Evolutionary conservation across 2,797 vertebrate genomes (phyloP).

Genomic region (Falco concolor): DNA sequence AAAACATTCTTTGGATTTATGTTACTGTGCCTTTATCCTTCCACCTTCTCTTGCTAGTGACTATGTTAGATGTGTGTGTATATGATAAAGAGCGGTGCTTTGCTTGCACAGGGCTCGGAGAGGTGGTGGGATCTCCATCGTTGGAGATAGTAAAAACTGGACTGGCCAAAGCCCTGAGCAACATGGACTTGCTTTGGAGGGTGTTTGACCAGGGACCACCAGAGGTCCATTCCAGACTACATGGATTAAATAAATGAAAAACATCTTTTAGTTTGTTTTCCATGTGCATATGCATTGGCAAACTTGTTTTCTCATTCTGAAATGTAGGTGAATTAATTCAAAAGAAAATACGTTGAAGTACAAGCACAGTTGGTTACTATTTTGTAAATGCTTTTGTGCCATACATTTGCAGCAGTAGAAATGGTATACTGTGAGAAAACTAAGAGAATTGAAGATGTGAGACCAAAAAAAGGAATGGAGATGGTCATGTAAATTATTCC

Average conservation of each 20-base stretch:
- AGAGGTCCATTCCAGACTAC: not conserved
- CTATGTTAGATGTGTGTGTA: accelerated
- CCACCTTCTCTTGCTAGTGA: not conserved
- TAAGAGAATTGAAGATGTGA: not conserved
- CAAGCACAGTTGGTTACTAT: not conserved
- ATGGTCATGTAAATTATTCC: not conserved
- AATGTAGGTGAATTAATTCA: accelerated
- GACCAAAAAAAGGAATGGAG: not conserved
- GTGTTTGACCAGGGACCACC: too few species aligned
- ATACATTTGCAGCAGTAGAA: not conserved
- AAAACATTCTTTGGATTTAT: not conserved
- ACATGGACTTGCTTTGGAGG: not conserved
- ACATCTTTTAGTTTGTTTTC: not conserved
- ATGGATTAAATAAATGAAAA: not conserved
- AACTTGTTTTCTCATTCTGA: not conserved
- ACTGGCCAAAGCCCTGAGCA: not conserved
- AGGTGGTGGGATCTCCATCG: not conserved
- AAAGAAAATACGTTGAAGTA: not conserved
- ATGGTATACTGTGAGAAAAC: not conserved
- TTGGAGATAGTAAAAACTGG: not conserved
- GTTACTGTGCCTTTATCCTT: not conserved
- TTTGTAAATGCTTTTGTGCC: not conserved
- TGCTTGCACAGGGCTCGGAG: not conserved
- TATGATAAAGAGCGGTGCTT: not conserved
- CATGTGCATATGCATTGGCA: not conserved